phyloP scores from a whole-genome alignment of 2,113 vertebrate genomes.

The Channa argus region DNA sequence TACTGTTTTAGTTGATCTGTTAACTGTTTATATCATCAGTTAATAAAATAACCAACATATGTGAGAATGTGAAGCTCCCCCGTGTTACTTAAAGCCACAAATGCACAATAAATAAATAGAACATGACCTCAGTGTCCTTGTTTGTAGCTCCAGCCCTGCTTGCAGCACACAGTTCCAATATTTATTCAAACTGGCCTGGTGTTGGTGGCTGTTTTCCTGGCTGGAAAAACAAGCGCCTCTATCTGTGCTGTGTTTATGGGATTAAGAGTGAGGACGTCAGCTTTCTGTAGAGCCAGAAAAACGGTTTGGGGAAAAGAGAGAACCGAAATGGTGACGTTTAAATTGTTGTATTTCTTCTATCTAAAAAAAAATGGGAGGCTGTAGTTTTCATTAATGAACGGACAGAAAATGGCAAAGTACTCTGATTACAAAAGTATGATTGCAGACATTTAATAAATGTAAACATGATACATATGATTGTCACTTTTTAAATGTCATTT shows the following conservation, averaged over 20 bases:
- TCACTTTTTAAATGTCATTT: neutral
- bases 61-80: neutral
- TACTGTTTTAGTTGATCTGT: too few species aligned
- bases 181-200: neutral
- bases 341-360: neutral
- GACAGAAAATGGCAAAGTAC: neutral
- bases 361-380: neutral
- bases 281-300: neutral
- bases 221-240: neutral
- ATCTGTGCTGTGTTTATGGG: neutral
- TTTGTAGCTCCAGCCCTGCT: too few species aligned
- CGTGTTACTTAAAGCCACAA: neutral
- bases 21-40: neutral
- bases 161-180: too few species aligned
- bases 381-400: neutral
- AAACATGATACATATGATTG: too few species aligned
- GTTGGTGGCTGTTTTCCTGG: neutral
- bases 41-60: neutral
- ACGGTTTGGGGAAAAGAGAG: too few species aligned
- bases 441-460: neutral
- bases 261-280: neutral
- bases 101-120: neutral
- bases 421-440: neutral
- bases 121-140: too few species aligned
- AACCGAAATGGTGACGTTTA: neutral